phyloP scores from a whole-genome alignment of 2,113 vertebrate genomes.

The Gnathonemus echidnorhynchus region DNA sequence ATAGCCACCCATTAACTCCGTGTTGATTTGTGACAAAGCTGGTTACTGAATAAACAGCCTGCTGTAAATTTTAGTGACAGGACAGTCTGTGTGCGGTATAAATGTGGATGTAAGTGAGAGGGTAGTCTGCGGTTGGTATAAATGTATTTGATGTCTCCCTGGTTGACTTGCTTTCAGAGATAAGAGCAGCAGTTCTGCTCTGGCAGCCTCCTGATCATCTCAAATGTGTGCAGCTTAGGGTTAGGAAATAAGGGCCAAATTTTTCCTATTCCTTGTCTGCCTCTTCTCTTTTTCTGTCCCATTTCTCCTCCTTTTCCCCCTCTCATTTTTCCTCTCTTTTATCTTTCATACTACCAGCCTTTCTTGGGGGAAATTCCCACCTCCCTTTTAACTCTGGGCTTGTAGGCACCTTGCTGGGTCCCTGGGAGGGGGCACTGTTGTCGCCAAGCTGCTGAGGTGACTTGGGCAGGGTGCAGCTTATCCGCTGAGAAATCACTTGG shows the following conservation, averaged over 20 bases:
- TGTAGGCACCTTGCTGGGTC: background rate
- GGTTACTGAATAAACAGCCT: background rate
- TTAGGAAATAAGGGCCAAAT: background rate
- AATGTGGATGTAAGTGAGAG: background rate
- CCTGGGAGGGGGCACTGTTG: background rate
- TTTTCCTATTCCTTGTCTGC: background rate
- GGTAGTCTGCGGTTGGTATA: background rate
- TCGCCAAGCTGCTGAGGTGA: background rate
- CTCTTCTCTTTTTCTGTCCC: background rate
- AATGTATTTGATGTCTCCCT: background rate
- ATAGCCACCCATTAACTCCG: background rate
- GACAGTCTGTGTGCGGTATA: background rate
- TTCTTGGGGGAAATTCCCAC: background rate
- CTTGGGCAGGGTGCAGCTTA: background rate
- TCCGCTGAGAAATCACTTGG: background rate
- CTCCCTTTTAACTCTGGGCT: background rate
- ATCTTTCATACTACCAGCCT: background rate
- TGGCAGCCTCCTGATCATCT: background rate
- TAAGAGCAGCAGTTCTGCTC: background rate
- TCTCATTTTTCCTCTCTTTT: background rate
- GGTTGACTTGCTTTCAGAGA: conserved; percentile 5
- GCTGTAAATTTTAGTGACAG: background rate
- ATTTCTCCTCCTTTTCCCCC: background rate
- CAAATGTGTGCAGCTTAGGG: background rate
- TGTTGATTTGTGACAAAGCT: background rate